These are phyloP conservation scores for Drosophila subquinaria DNA, from an alignment of 2,888 invertebrate species.

Conservation along the genomic window DNA sequence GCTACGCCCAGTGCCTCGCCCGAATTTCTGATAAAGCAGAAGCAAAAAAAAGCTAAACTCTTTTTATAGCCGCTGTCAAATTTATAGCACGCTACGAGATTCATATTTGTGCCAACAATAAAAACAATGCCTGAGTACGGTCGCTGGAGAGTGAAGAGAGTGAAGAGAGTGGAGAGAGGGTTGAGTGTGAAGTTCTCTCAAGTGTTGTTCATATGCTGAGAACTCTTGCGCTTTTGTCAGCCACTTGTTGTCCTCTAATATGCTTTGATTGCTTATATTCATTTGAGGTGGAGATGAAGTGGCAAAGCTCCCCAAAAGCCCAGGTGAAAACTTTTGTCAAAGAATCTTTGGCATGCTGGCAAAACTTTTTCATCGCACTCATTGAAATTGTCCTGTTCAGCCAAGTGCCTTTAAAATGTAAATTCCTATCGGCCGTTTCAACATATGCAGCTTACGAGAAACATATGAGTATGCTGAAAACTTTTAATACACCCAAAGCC, in stretches of 20 bases:
- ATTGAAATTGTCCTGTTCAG: constrained; percentile 31
- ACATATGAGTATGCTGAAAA: constrained; percentile 51
- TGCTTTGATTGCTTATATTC: constrained; percentile 45
- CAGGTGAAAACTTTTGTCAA: constrained; percentile 51
- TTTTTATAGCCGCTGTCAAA: constrained; percentile 54
- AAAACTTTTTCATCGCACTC: constrained; percentile 51
- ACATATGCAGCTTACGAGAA: not conserved
- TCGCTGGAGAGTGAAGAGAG: constrained; percentile 17
- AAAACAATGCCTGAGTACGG: constrained; percentile 34
- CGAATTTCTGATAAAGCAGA: constrained; percentile 9
- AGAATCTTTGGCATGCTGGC: constrained; percentile 41
- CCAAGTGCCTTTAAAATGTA: constrained; percentile 32
- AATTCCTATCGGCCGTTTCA: constrained; percentile 3
- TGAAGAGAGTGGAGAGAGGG: not conserved
- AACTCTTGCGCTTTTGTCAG: constrained; percentile 47
- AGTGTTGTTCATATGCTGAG: constrained; percentile 40
- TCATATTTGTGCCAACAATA: constrained; percentile 26
- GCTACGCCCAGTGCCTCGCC: constrained; percentile 37
- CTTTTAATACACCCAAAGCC: constrained; percentile 49
- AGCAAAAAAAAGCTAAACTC: constrained; percentile 12
- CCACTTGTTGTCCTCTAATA: constrained; percentile 63
- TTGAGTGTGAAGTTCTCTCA: constrained; percentile 18
- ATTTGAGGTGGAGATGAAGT: constrained; percentile 15
- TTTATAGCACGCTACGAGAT: constrained; percentile 54
- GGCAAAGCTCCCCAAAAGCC: not conserved